Percentiles rank a stretch among this genome's conserved stretches.
phyloP scores from a whole-genome alignment of 2,797 vertebrate species.

The Somateria mollissima region DNA sequence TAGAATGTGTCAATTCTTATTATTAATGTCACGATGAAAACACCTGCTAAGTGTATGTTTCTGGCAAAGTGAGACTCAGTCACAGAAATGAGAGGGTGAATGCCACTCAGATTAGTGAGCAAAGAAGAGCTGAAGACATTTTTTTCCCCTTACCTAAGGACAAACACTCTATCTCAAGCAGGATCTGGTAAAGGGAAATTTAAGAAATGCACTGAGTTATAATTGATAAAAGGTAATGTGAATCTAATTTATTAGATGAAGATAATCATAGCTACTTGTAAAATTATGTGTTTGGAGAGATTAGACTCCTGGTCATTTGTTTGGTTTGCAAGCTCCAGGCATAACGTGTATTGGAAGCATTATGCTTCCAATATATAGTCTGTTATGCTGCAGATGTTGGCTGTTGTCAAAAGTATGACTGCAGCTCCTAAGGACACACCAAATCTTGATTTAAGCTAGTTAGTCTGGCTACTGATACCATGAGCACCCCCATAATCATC shows the following conservation, averaged over 20 bases:
- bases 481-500: not conserved
- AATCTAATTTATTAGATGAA: not conserved
- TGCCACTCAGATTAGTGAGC: not conserved
- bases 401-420: rapidly evolving
- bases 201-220: not conserved
- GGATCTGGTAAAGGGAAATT: not conserved
- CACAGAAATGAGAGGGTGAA: constrained; percentile 19
- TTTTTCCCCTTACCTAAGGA: not conserved
- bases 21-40: constrained; percentile 69
- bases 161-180: not conserved
- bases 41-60: constrained; percentile 58
- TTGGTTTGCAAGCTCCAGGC: not conserved
- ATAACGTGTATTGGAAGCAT: rapidly evolving
- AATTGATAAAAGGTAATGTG: not conserved
- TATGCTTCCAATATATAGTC: no score
- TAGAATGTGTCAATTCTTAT: constrained; percentile 73
- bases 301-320: not conserved
- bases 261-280: not conserved
- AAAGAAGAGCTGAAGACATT: not conserved
- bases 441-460: rapidly evolving
- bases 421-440: not conserved
- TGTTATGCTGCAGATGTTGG: not conserved
- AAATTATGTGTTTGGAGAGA: rapidly evolving
- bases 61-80: constrained; percentile 33
- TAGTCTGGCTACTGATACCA: not conserved